These are phyloP conservation scores for Napeogenes inachia DNA, from an alignment of 2,888 invertebrate genomes.

Conservation along the genomic window DNA sequence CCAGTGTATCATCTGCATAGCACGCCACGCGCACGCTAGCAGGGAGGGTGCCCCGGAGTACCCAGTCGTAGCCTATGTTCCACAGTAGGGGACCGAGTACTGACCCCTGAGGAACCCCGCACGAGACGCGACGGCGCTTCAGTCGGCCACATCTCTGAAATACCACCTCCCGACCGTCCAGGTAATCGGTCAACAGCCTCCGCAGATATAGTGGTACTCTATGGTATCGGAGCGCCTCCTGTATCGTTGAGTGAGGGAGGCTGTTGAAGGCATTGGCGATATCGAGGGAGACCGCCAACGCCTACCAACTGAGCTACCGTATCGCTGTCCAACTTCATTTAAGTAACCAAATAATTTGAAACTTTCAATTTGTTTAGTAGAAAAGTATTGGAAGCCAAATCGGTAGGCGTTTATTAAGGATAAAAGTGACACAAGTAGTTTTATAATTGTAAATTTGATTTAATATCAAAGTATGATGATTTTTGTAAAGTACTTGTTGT, in stretches of 20 bases:
- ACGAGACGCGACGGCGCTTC: too few species aligned
- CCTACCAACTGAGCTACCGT: too few species aligned
- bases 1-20: background rate
- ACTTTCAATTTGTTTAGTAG: too few species aligned
- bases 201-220: too few species aligned
- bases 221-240: conserved; percentile 6
- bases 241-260: conserved; percentile 6
- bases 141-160: background rate
- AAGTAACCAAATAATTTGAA: too few species aligned
- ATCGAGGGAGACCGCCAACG: conserved; percentile 19
- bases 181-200: background rate
- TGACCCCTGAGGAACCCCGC: conserved; percentile 4
- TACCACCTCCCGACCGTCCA: conserved; percentile 13
- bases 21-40: background rate
- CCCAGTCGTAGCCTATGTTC: conserved; percentile 30
- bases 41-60: conserved; percentile 16
- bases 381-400: too few species aligned
- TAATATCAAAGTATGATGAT: too few species aligned
- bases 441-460: too few species aligned
- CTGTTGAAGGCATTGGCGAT: conserved; percentile 23
- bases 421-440: too few species aligned
- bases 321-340: too few species aligned
- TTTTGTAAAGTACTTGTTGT: too few species aligned
- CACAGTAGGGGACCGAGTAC: conserved; percentile 26
- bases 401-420: too few species aligned